Base-by-base conservation (phyloP, 2,797 vertebrate species). In the Semotilus atromaculatus region DNA sequence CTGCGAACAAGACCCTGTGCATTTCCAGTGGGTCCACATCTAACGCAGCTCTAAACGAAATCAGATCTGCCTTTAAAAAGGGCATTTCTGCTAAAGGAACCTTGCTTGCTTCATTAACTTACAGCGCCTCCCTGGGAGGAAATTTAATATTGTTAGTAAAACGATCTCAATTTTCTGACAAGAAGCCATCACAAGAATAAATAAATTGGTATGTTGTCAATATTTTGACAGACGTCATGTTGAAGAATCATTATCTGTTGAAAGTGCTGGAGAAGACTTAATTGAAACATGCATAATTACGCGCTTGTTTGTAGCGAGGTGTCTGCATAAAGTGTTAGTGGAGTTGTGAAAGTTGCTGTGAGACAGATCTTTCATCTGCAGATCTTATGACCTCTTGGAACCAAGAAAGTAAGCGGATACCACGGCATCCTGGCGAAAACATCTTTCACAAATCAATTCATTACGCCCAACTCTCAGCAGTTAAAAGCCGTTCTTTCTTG, bases 261-360 rank as follows among this genome's bases (percentile, higher is more conserved):
- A 90, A 90, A 93, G 90, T 88, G 87, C 88, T 89, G 92, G 90
- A 91, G 92, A 90, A 90, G 85, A 91, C 93, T 95, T 95, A 95
- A 95, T 95, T 96, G 93, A 94, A 93, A 93, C 93, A 91, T 91
- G 91, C 78, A 53, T 95, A 95, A 95, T 95, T 95, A 93, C 90
- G 93, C 36, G 92, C 94, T 93, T 89, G 89, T 93, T 90, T 90
- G 84, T 78, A 21, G 89, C 86, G 80, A 88, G 91, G 91, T 90
- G 91, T 87, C 89, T 83, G 90, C 92, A 92, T 90, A 93, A 92
- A 92, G 92, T 83, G 43, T 73, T 11, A 87, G 84, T 81, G 84
- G 89, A 60, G 71, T 90, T 93, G 92, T 93, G 92, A 93, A 92
- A 92, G 91, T 90, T 84, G 79, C 88, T 81, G 84, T 62, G 86